Conservation (phyloP, 2,888 invertebrate species). For the Phortica okadai region DNA sequence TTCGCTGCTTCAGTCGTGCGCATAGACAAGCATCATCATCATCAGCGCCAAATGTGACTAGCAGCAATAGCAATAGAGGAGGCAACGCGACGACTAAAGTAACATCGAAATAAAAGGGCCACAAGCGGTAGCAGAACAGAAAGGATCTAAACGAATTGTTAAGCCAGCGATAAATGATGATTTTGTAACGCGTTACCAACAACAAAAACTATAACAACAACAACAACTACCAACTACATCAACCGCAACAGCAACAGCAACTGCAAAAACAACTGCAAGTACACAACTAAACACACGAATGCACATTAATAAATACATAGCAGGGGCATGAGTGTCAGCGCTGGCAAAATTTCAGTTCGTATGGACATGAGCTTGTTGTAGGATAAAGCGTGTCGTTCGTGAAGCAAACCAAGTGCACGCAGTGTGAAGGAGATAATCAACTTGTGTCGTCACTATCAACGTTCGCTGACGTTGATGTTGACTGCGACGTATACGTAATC, state of each 20-base stretch:
- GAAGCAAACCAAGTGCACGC: constrained; percentile 25
- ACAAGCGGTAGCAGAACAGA: neutral
- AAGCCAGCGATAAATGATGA: constrained; percentile 32
- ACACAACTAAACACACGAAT: constrained; percentile 32
- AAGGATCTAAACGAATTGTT: constrained; percentile 26
- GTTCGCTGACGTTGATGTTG: neutral
- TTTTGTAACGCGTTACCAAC: constrained; percentile 51
- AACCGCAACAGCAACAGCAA: constrained; percentile 39
- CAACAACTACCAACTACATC: constrained; percentile 38
- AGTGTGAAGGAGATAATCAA: constrained; percentile 62
- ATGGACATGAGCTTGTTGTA: neutral
- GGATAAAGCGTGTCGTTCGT: constrained; percentile 23
- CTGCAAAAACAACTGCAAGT: constrained; percentile 30
- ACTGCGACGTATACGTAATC: neutral
- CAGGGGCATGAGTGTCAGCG: neutral
- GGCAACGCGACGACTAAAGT: neutral
- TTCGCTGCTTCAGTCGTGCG: constrained; percentile 18
- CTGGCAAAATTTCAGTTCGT: too few species aligned
- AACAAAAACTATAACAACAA: constrained; percentile 31
- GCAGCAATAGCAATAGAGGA: neutral
- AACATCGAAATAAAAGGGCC: neutral
- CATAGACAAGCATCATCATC: constrained; percentile 13
- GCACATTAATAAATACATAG: neutral
- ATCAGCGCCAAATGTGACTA: neutral
- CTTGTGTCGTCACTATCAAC: constrained; percentile 48